Evolutionary conservation across 30 jellyfish, hydroid and myxozoan species (phyloP).

Genomic region (Chironex yamaguchii): DNA sequence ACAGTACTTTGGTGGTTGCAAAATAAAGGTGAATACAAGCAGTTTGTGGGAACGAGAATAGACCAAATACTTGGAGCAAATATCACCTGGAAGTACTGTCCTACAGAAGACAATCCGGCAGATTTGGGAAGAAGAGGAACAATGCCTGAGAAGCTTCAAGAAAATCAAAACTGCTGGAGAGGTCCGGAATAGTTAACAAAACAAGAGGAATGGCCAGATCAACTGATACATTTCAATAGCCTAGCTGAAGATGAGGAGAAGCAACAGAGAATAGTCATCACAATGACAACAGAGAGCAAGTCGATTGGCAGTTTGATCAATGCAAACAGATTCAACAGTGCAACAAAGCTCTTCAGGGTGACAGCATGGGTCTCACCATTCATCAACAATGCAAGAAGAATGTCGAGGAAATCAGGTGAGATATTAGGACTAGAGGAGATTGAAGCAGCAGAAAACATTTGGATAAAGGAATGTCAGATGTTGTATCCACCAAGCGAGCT

Average conservation of each 20-base stretch:
- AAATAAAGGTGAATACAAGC: constrained; percentile 53
- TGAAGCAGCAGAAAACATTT: background rate
- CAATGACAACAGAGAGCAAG: background rate
- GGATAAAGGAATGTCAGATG: constrained; percentile 1
- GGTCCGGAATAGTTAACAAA: constrained; percentile 31
- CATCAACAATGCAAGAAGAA: background rate
- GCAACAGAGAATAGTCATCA: background rate
- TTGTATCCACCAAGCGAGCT: constrained; percentile 2
- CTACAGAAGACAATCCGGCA: constrained; percentile 38
- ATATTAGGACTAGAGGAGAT: background rate
- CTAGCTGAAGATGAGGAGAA: background rate
- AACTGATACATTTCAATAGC: background rate
- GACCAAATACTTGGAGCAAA: constrained; percentile 4
- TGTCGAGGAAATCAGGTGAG: background rate
- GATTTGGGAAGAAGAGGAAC: constrained; percentile 44
- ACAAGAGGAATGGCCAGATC: background rate
- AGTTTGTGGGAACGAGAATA: background rate
- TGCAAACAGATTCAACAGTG: background rate
- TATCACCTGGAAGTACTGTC: constrained; percentile 30
- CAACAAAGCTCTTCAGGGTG: background rate
- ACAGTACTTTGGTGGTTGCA: constrained; percentile 64
- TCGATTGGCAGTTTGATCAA: background rate
- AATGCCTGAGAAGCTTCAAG: background rate
- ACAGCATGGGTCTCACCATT: background rate
- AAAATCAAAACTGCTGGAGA: background rate